phyloP scores from a whole-genome alignment of 2,113 vertebrate genomes.

The Panthera leo region DNA sequence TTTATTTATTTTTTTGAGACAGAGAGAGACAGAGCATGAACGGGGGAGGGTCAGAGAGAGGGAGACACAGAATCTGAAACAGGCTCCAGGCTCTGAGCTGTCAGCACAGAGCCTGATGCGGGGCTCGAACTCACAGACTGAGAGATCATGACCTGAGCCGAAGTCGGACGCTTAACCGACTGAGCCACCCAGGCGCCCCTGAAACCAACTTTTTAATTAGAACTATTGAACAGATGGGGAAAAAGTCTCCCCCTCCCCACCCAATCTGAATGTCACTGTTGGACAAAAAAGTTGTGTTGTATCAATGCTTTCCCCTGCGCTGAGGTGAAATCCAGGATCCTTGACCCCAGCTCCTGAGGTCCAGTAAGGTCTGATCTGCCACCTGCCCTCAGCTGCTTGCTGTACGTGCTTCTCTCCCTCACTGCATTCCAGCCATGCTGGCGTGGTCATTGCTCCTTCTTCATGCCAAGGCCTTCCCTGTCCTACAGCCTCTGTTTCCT shows the following conservation, averaged over 20 bases:
- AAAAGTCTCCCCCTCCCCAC: not conserved
- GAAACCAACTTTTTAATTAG: not conserved
- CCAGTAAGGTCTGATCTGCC: no score
- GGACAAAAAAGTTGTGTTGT: not conserved
- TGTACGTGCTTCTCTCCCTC: not conserved
- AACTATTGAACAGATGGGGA: not conserved
- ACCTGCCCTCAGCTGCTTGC: not conserved
- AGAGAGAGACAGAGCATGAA: no score
- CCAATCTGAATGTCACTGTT: not conserved
- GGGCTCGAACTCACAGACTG: no score
- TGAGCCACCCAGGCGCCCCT: not conserved
- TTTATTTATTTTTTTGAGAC: no score
- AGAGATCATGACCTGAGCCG: no score
- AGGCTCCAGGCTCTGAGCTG: no score
- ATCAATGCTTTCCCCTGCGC: not conserved
- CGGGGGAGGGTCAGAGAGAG: no score
- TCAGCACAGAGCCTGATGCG: no score
- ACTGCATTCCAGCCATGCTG: not conserved
- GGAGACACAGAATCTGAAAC: no score
- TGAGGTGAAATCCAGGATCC: not conserved
- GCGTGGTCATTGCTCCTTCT: not conserved
- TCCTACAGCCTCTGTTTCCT: not conserved
- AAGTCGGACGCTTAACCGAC: no score
- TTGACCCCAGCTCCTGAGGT: rapidly evolving
- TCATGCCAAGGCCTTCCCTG: not conserved